Conservation (phyloP, 2,888 invertebrate genomes). For the Acanthosepion lycidas region DNA sequence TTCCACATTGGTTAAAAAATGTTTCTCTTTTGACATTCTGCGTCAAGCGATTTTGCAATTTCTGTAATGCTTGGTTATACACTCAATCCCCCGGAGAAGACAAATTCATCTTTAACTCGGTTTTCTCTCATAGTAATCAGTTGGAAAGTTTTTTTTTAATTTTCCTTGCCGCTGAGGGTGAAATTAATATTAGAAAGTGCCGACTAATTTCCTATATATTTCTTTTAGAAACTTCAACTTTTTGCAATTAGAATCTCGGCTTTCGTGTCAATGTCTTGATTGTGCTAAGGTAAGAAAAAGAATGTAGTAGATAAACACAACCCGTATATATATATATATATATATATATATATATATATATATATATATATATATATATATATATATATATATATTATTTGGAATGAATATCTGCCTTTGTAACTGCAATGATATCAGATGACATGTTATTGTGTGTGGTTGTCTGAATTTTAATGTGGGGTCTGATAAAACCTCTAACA, state of each 20-base stretch:
- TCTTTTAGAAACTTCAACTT: not conserved
- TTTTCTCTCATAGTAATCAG: not conserved
- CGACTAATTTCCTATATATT: not conserved
- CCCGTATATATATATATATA: no score
- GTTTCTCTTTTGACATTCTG: not conserved
- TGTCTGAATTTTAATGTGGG: no score
- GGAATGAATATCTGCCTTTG: no score
- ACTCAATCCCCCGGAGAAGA: not conserved
- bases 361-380: no score
- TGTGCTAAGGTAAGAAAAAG: not conserved
- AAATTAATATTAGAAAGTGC: not conserved
- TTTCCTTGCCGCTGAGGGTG: not conserved
- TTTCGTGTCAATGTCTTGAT: not conserved
- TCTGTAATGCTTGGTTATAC: not conserved
- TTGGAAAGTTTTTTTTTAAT: not conserved
- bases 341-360: no score
- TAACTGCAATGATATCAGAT: no score
- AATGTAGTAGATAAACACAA: no score
- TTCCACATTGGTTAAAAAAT: not conserved
- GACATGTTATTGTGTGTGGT: no score
- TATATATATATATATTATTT: no score
- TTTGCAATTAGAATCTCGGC: constrained; percentile 16
- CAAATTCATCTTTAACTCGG: not conserved
- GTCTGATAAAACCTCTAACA: no score
- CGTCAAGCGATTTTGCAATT: not conserved